Evolutionary conservation across 2,888 invertebrate species (phyloP).

Genomic region (Leptodirus hochenwartii): DNA sequence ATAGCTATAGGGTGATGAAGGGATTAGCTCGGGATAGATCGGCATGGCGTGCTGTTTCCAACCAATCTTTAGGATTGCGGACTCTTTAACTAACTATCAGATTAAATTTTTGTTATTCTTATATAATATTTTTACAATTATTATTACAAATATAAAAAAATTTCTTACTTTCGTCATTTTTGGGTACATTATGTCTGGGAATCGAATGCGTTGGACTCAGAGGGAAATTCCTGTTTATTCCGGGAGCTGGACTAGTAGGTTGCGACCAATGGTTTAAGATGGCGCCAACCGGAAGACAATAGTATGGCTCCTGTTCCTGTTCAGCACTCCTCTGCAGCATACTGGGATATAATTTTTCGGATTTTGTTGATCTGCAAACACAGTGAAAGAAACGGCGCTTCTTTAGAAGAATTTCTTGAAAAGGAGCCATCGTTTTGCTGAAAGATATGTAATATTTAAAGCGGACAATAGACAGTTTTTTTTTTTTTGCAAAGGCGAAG

Average conservation of each 20-base stretch:
- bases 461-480: background rate
- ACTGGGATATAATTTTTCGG: constrained; percentile 85
- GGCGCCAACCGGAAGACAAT: constrained; percentile 59
- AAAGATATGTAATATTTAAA: too few species aligned
- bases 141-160: constrained; percentile 5
- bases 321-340: constrained; percentile 71
- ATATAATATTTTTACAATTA: too few species aligned
- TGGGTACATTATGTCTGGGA: constrained; percentile 38
- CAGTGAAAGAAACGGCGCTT: background rate
- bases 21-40: too few species aligned
- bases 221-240: constrained; percentile 28
- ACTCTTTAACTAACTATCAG: too few species aligned
- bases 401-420: background rate
- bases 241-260: constrained; percentile 54
- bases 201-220: constrained; percentile 43
- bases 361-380: constrained; percentile 71
- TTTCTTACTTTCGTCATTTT: constrained; percentile 49
- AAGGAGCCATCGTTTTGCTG: too few species aligned
- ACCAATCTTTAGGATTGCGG: too few species aligned
- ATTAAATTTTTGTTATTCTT: too few species aligned
- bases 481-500: background rate
- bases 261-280: constrained; percentile 43
- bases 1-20: too few species aligned
- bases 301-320: constrained; percentile 73
- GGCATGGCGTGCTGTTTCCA: too few species aligned